A percentile compares a stretch with the other conserved stretches of the same genome.
Conservation (phyloP, 2,797 vertebrate genomes). For the Cyprinella venusta region DNA sequence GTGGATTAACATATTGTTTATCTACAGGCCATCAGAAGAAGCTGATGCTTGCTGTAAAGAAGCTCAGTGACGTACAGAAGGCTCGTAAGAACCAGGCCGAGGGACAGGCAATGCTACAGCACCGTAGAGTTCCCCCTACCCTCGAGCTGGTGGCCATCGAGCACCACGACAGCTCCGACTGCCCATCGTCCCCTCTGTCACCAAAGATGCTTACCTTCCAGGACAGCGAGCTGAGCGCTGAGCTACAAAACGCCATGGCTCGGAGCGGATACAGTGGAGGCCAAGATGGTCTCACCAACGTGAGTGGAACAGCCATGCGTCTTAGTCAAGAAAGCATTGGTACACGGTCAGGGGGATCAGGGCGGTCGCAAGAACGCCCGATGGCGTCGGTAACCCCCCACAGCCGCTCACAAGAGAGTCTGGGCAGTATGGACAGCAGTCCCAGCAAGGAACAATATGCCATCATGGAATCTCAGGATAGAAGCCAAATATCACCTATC, state of each 20-base stretch:
- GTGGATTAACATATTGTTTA: conserved; percentile 18
- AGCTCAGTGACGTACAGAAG: conserved; percentile 86
- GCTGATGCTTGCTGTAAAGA: conserved; percentile 94
- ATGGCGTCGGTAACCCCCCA: conserved; percentile 65
- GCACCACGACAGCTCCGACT: conserved; percentile 46
- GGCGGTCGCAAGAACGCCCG: conserved; percentile 84
- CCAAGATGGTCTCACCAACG: conserved; percentile 78
- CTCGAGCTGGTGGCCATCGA: conserved; percentile 79
- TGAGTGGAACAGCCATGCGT: conserved; percentile 68
- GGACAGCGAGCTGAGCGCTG: conserved; percentile 90
- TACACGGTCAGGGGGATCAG: conserved; percentile 85
- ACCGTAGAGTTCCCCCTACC: conserved; percentile 61
- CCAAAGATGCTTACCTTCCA: conserved; percentile 89
- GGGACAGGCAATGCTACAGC: conserved; percentile 66
- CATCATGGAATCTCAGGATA: conserved; percentile 86
- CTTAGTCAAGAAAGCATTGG: conserved; percentile 90
- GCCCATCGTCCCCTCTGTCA: conserved; percentile 67
- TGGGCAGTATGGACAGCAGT: conserved; percentile 69
- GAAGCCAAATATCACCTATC: conserved; percentile 63
- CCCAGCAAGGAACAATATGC: conserved; percentile 74
- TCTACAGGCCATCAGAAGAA: conserved; percentile 95
- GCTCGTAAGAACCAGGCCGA: conserved; percentile 67
- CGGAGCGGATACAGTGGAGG: conserved; percentile 72
- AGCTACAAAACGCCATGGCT: conserved; percentile 92
- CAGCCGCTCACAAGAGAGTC: conserved; percentile 78